Conservation (phyloP, 2,888 invertebrate species). For the Ormyrus thymus region DNA sequence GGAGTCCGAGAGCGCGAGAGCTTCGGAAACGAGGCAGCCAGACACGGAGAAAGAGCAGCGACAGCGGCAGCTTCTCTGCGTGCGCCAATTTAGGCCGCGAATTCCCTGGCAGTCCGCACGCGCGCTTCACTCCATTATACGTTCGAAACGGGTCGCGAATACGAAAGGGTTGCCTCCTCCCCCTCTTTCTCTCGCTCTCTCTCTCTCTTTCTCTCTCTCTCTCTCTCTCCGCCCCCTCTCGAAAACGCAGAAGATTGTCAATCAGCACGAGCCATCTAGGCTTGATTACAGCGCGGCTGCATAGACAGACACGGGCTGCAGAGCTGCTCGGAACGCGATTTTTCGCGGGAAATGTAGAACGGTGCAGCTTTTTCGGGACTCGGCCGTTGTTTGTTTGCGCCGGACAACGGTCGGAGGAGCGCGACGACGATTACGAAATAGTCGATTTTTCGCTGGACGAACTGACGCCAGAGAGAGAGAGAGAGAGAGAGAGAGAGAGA, state of each 20-base stretch:
- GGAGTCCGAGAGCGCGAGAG: slow-evolving; percentile 20
- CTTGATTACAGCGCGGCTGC: slow-evolving; percentile 66
- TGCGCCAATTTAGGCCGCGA: slow-evolving; percentile 41
- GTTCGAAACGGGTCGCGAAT: neutral
- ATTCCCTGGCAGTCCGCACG: neutral
- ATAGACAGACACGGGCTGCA: slow-evolving; percentile 19
- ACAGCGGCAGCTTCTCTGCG: slow-evolving; percentile 33
- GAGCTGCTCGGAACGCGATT: slow-evolving; percentile 5
- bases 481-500: too few relatives aligned
- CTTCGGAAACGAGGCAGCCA: neutral
- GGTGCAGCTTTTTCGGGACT: slow-evolving; percentile 8
- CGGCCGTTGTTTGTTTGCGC: slow-evolving; percentile 16
- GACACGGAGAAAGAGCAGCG: neutral
- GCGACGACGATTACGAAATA: slow-evolving; percentile 34
- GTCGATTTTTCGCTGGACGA: slow-evolving; percentile 8
- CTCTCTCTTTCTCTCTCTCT: slow-evolving; percentile 1
- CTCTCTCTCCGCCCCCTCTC: slow-evolving; percentile 9
- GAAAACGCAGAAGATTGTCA: slow-evolving; percentile 67
- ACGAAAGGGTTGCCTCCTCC: neutral
- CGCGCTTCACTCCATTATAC: slow-evolving; percentile 57
- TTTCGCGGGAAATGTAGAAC: slow-evolving; percentile 48
- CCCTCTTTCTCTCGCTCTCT: neutral
- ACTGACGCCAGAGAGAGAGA: neutral
- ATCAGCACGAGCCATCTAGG: slow-evolving; percentile 67
- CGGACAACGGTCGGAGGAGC: neutral